Evolutionary conservation across 2,113 vertebrate genomes (phyloP).

Genomic region (Chamaea fasciata): DNA sequence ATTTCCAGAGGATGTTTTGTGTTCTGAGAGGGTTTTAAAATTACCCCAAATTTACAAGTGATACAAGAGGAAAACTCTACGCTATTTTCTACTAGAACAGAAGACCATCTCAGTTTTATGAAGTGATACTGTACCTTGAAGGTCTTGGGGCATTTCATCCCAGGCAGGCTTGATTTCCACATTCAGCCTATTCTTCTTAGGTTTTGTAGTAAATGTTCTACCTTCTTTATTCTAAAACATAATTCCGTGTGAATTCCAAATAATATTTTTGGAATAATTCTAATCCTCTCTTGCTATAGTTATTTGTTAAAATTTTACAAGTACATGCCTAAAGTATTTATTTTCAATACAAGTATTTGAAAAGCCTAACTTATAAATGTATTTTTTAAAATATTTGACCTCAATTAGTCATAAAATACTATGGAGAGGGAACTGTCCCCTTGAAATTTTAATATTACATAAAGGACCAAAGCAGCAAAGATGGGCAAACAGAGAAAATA

Average conservation of each 20-base stretch:
- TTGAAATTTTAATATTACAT: neutral
- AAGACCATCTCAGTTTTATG: neutral
- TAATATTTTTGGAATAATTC: neutral
- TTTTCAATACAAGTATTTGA: neutral
- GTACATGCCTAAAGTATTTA: neutral
- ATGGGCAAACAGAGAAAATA: neutral
- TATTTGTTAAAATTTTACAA: neutral
- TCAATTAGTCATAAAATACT: neutral
- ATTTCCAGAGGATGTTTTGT: neutral
- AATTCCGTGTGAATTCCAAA: neutral
- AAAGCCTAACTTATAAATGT: neutral
- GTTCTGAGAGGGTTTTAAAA: neutral
- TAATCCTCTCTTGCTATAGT: neutral
- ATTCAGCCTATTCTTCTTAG: conserved; percentile 53
- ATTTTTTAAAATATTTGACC: neutral
- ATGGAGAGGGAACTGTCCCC: neutral
- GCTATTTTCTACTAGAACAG: neutral
- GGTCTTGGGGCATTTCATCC: conserved; percentile 41
- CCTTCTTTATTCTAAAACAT: conserved; percentile 58
- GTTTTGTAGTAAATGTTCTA: conserved; percentile 14
- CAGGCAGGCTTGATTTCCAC: conserved; percentile 52
- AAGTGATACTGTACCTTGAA: conserved; percentile 59
- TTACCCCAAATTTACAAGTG: neutral
- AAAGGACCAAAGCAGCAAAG: neutral
- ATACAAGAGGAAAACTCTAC: neutral